Evolutionary conservation across 2,113 vertebrate species (phyloP), one percentile per base, ranked within the genome.

Genomic region (Silurus asotus): DNA sequence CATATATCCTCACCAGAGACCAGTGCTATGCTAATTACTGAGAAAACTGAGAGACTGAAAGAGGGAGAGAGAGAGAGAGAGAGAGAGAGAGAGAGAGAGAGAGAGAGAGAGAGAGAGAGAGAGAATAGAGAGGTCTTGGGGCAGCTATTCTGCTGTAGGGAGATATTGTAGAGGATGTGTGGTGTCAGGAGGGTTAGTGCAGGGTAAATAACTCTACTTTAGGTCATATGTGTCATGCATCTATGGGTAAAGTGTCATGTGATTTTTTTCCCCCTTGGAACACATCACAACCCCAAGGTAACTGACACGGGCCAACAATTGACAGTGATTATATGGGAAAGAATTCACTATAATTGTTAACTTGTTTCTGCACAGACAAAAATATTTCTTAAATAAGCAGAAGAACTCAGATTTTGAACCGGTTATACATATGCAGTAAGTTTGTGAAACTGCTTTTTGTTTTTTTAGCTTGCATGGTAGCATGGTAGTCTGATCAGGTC

Each of bases 201-300:
- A 80, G 86, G 86, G 88, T 90, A 89, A 90, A 90, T 89, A 89
- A 86, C 86, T 87, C 72, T 88, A 84, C 88, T 87, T 88, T 81
- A 77, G 89, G 89, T 90, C 89, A 89, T 79, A 80, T 82, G 88
- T 80, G 75, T 70, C 81, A 69, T 85, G 84, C 58, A 62, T 69
- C 75, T 85, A 15, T 79, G 80, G 62, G 51, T 20, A 86, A 78
- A 82, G 67, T 79, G 88, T 69, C 86, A 84, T 84, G 83, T 87
- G 86, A 84, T 75, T 84, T 65, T 80, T 80, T 37, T 37, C 37
- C 37, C 67, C 65, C 82, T 72, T 25, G 53, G 74, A 87, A 69
- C 65, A 78, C 82, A 70, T 87, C 75, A 72, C 77, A 69, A 79
- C 74, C 84, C 61, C 84, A 78, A 53, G 84, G 69, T 69, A 48